Base-by-base conservation (phyloP, 2,797 vertebrate genomes). In the Typhlichthys eigenmanni region DNA sequence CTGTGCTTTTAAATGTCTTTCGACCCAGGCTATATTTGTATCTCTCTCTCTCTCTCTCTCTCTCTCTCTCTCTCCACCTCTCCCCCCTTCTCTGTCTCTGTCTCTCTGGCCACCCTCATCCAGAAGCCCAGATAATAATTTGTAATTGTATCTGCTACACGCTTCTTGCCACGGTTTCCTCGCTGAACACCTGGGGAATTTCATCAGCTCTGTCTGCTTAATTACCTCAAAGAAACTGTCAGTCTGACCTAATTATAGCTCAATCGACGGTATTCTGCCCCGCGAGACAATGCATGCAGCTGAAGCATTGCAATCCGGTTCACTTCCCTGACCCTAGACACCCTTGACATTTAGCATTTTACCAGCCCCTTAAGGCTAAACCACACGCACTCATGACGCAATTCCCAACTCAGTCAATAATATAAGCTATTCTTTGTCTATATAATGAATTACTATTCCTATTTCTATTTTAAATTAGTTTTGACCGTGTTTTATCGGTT, bases 151-250 rank as follows among this genome's bases (percentile, higher is more conserved):
- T 72, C 71, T 73, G 72, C 19, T 32, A 75, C 72, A 72, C 51
- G 55, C 73, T 84, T 83, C 79, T 78, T 64, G 54, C 55, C 74
- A 10, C 71, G 54, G 13, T 71, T 60, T 47, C 61, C 72, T 68
- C 46, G 34, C 60, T 62, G 67, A 76, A 80, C 75, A 89, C 89
- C 85, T 85, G 78, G 73, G 84, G 87, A 84, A 75, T 84, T 80
- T 80, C 81, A 85, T 85, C 83, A 86, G 80, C 71, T 76, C 62
- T 85, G 82, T 79, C 72, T 67, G 66, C 76, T 80, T 91, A 90
- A 91, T 91, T 90, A 91, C 87, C 80, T 86, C 77, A 87, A 88
- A 90, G 84, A 82, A 73, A 70, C 85, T 84, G 88, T 90, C 90
- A 90, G 47, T 92, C 87, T 86, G 64, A 47, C 19, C 80, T 90